A percentile compares a stretch with the other conserved stretches of the same genome.
phyloP scores from a whole-genome alignment of 92 coral and sea anemone species.

The Muricea muricata region DNA sequence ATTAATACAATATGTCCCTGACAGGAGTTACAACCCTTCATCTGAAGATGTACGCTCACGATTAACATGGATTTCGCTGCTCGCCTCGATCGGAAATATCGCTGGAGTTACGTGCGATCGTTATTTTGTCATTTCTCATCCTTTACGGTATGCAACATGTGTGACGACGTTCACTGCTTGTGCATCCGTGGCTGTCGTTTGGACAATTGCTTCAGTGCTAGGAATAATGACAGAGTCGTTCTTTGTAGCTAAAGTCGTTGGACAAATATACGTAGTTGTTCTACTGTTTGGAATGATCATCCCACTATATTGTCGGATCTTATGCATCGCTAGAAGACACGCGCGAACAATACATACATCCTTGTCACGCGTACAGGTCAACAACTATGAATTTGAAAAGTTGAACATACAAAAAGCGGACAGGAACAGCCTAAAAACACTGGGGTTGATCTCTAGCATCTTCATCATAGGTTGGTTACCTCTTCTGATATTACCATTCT shows the following conservation, averaged over 20 bases:
- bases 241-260: constrained; percentile 40
- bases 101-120: constrained; percentile 91
- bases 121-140: constrained; percentile 77
- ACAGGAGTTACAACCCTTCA: constrained; percentile 29
- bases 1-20: constrained; percentile 56
- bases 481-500: constrained; percentile 70
- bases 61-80: constrained; percentile 81
- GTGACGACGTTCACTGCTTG: constrained; percentile 65
- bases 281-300: constrained; percentile 63
- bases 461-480: constrained; percentile 94
- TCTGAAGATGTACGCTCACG: constrained; percentile 63
- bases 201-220: constrained; percentile 68
- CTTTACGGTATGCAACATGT: constrained; percentile 72
- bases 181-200: constrained; percentile 60
- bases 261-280: constrained; percentile 66
- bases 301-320: constrained; percentile 82
- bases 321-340: constrained; percentile 82
- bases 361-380: background rate
- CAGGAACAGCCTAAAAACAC: constrained; percentile 65
- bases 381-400: too few species aligned
- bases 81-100: constrained; percentile 88
- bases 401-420: constrained; percentile 33
- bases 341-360: constrained; percentile 70
- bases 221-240: constrained; percentile 69
- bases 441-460: constrained; percentile 76